Conservation (phyloP, 2,797 vertebrate genomes). For the Pachyuromys duprasi region DNA sequence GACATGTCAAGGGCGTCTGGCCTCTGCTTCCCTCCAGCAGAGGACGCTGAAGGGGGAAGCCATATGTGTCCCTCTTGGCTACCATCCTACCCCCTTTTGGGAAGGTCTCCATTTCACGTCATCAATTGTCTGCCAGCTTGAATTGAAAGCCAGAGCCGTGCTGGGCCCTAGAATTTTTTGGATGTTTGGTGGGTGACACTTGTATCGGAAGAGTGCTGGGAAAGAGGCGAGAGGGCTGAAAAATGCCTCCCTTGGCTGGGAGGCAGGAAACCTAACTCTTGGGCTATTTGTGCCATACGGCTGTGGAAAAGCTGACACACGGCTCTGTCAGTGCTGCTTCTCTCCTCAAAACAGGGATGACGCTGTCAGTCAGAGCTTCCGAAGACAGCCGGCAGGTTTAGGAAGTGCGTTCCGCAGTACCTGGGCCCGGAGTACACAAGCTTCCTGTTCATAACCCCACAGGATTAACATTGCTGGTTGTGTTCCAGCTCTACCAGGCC, state of each 20-base stretch:
- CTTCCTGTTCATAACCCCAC: conserved; percentile 41
- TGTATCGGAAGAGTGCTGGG: conserved; percentile 55
- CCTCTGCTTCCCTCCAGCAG: conserved; percentile 17
- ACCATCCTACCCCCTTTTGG: background rate
- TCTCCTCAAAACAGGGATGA: conserved; percentile 31
- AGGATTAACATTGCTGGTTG: conserved; percentile 3
- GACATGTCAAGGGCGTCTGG: background rate
- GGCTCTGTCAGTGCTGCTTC: background rate
- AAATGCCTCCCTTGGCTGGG: conserved; percentile 56
- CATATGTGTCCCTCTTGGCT: background rate
- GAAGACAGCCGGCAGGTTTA: background rate
- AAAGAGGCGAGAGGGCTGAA: conserved; percentile 57
- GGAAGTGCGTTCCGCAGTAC: conserved; percentile 41
- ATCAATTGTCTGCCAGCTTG: conserved; percentile 63
- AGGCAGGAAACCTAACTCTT: conserved; percentile 57
- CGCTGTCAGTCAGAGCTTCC: conserved; percentile 9
- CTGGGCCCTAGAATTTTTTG: conserved; percentile 52
- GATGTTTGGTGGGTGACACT: conserved; percentile 66
- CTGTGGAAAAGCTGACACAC: conserved; percentile 52
- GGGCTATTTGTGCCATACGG: conserved; percentile 20
- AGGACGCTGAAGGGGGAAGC: background rate
- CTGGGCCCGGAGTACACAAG: background rate
- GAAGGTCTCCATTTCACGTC: conserved; percentile 48
- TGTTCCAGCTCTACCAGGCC: background rate
- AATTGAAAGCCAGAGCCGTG: conserved; percentile 68